Percentiles rank a stretch among this genome's conserved stretches.
phyloP scores from a whole-genome alignment of 1,140 invertebrate species.

The Octopus bimaculoides region DNA sequence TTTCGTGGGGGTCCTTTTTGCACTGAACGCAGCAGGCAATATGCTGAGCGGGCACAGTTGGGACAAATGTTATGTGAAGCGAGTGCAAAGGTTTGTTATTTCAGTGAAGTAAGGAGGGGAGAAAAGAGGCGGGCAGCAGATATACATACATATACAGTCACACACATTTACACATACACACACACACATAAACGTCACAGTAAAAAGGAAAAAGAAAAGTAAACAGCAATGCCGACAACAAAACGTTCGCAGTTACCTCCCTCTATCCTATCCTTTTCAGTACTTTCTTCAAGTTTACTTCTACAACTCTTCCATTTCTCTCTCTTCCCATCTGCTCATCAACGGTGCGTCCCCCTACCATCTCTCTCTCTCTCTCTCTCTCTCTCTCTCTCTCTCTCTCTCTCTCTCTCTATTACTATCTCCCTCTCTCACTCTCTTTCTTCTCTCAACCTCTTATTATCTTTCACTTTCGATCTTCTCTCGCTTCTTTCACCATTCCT shows the following conservation, averaged over 20 bases:
- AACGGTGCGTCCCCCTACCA: conserved; percentile 7
- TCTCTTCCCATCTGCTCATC: background rate
- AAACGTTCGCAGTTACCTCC: background rate
- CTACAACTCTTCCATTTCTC: background rate
- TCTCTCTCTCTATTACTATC: conserved; percentile 19
- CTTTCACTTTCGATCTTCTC: background rate
- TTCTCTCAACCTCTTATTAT: background rate
- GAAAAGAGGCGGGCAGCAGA: too few relatives aligned
- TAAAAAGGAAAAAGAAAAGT: too few relatives aligned
- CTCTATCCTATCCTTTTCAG: background rate
- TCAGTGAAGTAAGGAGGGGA: too few relatives aligned
- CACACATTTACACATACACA: too few relatives aligned
- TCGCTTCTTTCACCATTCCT: background rate
- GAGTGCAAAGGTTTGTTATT: too few relatives aligned
- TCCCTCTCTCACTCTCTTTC: background rate
- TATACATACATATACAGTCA: too few relatives aligned
- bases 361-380: conserved; percentile 15
- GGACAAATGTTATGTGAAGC: too few relatives aligned
- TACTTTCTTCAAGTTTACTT: background rate
- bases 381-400: conserved; percentile 20
- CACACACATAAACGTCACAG: too few relatives aligned
- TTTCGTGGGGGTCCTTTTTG: too few relatives aligned
- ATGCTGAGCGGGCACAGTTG: too few relatives aligned
- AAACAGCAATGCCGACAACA: too few relatives aligned
- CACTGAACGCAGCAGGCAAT: too few relatives aligned